Percentiles rank a stretch among this genome's conserved stretches.
Conservation (phyloP, 30 jellyfish, hydroid and myxozoan species). For the Rhopilema esculentum region DNA sequence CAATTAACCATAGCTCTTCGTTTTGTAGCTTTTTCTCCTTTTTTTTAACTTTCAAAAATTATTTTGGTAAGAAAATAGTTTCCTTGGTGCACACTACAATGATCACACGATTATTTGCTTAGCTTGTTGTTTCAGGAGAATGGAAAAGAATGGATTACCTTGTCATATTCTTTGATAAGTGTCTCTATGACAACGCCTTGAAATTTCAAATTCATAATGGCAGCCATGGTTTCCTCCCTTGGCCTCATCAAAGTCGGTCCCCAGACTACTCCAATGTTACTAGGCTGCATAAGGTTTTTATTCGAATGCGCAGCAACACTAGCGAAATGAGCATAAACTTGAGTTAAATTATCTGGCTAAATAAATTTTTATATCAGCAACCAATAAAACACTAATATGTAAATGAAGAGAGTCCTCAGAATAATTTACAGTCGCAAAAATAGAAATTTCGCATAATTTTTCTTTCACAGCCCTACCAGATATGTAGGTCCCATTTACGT, state of each 20-base stretch:
- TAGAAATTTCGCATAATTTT: background rate
- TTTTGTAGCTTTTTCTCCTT: no score
- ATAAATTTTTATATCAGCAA: no score
- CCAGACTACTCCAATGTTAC: constrained; percentile 95
- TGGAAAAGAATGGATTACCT: constrained; percentile 40
- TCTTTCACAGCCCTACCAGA: no score
- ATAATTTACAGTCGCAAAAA: background rate
- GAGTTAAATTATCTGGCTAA: no score
- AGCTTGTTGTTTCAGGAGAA: background rate
- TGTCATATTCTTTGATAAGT: constrained; percentile 87
- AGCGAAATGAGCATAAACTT: constrained; percentile 1
- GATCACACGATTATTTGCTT: no score
- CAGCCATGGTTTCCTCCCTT: constrained; percentile 95
- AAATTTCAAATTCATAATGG: constrained; percentile 92
- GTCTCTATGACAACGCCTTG: constrained; percentile 95
- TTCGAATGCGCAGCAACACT: constrained; percentile 92
- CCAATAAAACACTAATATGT: background rate
- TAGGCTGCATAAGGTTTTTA: constrained; percentile 90
- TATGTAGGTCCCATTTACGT: no score
- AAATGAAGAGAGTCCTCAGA: background rate
- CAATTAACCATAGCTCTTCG: no score
- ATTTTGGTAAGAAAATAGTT: no score
- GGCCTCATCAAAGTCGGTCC: constrained; percentile 99
- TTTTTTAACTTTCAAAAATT: no score
- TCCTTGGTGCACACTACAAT: no score